Percentiles rank a stretch among this genome's conserved stretches.
Conservation (phyloP, 1,140 invertebrate genomes). For the Wiebesia pumilae region DNA sequence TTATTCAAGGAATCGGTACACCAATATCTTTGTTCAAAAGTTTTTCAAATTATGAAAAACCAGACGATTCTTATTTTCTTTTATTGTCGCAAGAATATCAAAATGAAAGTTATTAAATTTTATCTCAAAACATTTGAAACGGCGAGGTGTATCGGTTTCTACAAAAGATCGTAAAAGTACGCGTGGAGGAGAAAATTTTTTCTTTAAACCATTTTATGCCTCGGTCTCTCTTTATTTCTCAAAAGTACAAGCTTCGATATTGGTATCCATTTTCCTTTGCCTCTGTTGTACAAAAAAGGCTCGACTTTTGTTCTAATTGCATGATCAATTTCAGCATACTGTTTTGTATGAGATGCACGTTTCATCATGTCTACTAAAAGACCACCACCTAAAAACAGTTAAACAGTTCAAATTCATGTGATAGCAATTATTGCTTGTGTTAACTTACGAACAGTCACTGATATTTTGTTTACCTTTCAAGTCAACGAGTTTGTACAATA, state of each 20-base stretch:
- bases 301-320: conserved; percentile 93
- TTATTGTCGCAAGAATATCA: no score
- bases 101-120: no score
- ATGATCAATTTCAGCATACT: conserved; percentile 91
- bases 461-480: conserved; percentile 84
- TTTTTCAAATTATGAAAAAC: no score
- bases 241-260: conserved; percentile 90
- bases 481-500: conserved; percentile 89
- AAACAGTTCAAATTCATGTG: conserved; percentile 11
- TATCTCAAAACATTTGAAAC: no score
- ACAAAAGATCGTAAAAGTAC: not conserved
- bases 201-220: conserved; percentile 82
- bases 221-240: conserved; percentile 89
- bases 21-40: not conserved
- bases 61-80: no score
- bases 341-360: conserved; percentile 89
- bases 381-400: conserved; percentile 83
- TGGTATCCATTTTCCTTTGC: conserved; percentile 90
- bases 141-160: not conserved
- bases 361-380: conserved; percentile 95
- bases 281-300: conserved; percentile 95
- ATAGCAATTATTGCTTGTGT: not conserved
- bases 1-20: not conserved
- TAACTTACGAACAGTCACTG: not conserved
- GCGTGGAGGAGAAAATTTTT: no score